Evolutionary conservation across 2,888 invertebrate species (phyloP), one percentile per base, ranked within the genome.

Genomic region (Orthosia gracilis): DNA sequence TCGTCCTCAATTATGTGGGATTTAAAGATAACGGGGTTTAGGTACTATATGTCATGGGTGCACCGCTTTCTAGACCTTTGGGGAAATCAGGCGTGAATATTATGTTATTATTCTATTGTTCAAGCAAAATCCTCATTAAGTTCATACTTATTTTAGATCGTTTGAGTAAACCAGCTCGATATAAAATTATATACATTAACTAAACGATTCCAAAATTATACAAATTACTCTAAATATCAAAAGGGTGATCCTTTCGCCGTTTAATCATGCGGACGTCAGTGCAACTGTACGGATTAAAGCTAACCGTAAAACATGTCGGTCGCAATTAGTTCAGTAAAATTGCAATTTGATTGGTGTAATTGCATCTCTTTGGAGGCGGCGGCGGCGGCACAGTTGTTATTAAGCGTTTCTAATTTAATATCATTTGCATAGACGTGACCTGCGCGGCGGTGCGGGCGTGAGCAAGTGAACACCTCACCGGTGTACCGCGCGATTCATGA

Each of bases 391-490:
- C 96, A 96, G 96, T 96, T 96, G 96, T 94, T 95, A 95, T 95
- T 94, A 96, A 96, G 96, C 95, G 96, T 91, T 96, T 94, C 95
- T 95, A 96, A 96, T 96, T 96, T 96, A 95, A 96, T 94, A 94
- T 94, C 91, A 96, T 96, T 96, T 96, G 96, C 96, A 96, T 96
- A 96, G 91, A 95, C 96, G 95, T 95, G 95, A 95, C 94, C 94
- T 89, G 92, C 85, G 89, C 78, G 83, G 89, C 78, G 83, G 89
- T 76, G 83, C 76, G 73, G 58, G 45, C 63, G 21, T 4, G 31
- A 7, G 31, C 31, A 31, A 31, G 31, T 68, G n/a, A 7, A n/a
- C 18, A 40, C 67, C 47, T 62, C n/a, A 18, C 40, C 47, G 12
- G 26, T 50, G 49, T 65, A 18, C 4, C 15, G n/a, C 5, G 47